phyloP scores from a whole-genome alignment of 2,797 vertebrate species.

The Halcyon smyrnensis region DNA sequence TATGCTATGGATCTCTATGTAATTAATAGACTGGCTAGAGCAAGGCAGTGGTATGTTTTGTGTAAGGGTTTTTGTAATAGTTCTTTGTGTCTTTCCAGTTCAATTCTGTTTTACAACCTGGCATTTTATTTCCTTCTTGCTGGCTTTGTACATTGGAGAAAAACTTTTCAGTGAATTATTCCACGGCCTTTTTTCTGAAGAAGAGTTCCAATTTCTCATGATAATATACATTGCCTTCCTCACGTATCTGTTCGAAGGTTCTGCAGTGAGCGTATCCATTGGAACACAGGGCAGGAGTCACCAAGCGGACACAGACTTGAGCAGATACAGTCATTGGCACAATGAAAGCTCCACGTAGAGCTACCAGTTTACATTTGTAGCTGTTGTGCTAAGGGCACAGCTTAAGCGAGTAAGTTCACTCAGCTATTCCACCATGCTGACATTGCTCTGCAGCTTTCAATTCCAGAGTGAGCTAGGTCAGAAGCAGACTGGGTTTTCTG shows the following conservation, averaged over 20 bases:
- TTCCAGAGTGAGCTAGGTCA: background rate
- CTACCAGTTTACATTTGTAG: background rate
- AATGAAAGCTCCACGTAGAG: rapidly evolving
- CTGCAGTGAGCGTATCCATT: rapidly evolving
- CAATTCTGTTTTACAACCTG: background rate
- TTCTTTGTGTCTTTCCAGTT: background rate
- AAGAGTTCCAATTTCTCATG: background rate
- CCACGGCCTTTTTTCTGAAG: background rate
- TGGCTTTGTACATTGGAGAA: background rate
- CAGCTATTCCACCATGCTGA: background rate
- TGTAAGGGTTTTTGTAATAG: background rate
- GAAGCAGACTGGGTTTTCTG: background rate
- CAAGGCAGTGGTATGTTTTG: background rate
- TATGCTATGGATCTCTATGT: background rate
- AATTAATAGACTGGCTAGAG: background rate
- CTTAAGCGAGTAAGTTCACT: background rate
- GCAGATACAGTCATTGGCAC: background rate
- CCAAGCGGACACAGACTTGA: background rate
- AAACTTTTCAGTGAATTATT: background rate
- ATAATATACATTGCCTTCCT: background rate
- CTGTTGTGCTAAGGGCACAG: rapidly evolving
- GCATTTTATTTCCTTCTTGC: background rate
- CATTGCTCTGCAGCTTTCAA: background rate
- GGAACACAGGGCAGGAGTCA: background rate
- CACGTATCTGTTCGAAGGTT: background rate